Conservation (phyloP, 2,888 invertebrate genomes). For the Caenorhabditis drosophilae region DNA sequence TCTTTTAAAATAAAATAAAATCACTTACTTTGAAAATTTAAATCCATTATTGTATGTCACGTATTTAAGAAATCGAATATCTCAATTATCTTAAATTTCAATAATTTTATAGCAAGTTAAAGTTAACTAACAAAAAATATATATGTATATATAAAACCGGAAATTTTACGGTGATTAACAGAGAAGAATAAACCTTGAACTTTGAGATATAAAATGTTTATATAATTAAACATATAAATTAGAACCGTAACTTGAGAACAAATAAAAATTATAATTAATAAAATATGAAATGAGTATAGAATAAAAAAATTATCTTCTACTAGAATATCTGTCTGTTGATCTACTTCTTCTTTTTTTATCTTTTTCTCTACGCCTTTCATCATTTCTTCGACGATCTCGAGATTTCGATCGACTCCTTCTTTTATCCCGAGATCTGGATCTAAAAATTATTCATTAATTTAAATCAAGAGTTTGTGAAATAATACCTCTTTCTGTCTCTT, state of each 20-base stretch:
- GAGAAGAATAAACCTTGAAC: too few species aligned
- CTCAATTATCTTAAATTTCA: conserved; percentile 5
- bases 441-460: not conserved
- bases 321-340: conserved; percentile 30
- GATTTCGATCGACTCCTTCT: conserved; percentile 38
- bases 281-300: too few species aligned
- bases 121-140: too few species aligned
- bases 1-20: conserved; percentile 6
- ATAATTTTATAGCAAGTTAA: too few species aligned
- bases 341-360: conserved; percentile 19
- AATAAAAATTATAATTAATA: too few species aligned
- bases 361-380: conserved; percentile 31
- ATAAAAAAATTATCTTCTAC: too few species aligned
- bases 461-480: not conserved
- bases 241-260: too few species aligned
- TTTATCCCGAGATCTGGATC: conserved; percentile 30
- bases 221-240: too few species aligned
- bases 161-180: too few species aligned
- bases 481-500: conserved; percentile 7
- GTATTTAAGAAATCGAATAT: not conserved
- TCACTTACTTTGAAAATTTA: conserved; percentile 56
- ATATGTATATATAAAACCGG: too few species aligned
- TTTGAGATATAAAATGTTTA: too few species aligned
- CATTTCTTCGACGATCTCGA: conserved; percentile 33
- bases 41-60: conserved; percentile 25